Conservation (phyloP, 2,113 vertebrate species). For the Eubucco bourcierii region DNA sequence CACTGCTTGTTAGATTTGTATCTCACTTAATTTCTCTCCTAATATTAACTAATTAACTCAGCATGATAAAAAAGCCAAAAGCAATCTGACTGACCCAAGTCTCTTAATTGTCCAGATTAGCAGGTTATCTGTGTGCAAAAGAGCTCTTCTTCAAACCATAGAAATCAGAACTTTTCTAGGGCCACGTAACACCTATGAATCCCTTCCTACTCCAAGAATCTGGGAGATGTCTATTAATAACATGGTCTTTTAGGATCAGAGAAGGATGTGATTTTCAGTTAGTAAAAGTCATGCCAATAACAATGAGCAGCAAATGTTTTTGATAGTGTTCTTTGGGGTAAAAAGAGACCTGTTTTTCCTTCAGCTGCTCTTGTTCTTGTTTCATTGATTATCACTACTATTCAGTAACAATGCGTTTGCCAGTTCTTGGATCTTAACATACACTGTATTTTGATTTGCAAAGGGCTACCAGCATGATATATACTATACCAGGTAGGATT, state of each 20-base stretch:
- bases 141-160: not conserved
- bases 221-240: not conserved
- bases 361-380: not conserved
- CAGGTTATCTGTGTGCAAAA: not conserved
- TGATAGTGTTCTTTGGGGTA: not conserved
- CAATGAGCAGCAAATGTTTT: not conserved
- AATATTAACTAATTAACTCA: not conserved
- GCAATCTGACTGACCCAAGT: not conserved
- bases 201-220: not conserved
- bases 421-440: not conserved
- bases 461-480: not conserved
- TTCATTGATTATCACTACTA: not conserved
- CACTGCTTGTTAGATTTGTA: not conserved
- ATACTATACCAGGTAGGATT: not conserved
- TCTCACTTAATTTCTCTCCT: not conserved
- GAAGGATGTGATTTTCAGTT: not conserved
- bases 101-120: not conserved
- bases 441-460: not conserved
- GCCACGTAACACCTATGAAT: rapidly evolving
- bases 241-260: not conserved
- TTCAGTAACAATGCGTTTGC: not conserved
- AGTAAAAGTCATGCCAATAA: not conserved
- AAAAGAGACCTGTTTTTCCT: not conserved
- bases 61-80: not conserved
- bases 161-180: not conserved